These are phyloP conservation scores for Bilobella aurantiaca DNA, from an alignment of 1,140 invertebrate species.

Conservation along the genomic window DNA sequence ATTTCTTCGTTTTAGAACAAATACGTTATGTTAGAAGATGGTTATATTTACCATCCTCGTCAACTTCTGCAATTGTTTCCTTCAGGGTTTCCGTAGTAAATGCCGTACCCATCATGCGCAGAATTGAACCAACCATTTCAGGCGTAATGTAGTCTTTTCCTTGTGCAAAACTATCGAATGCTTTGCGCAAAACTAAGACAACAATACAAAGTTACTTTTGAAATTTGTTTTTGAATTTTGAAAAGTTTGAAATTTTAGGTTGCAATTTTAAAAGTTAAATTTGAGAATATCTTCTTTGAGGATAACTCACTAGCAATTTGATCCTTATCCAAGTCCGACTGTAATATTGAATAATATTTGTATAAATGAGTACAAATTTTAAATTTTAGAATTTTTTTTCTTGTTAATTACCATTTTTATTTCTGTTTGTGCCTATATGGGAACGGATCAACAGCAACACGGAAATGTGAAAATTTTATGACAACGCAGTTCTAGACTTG, in stretches of 20 bases:
- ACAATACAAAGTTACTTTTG: not conserved
- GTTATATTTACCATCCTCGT: slow-evolving; percentile 43
- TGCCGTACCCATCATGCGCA: slow-evolving; percentile 48
- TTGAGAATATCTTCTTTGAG: no score
- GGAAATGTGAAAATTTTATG: no score
- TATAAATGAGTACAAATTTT: not conserved
- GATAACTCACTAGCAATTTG: slow-evolving; percentile 28
- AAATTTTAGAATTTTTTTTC: not conserved
- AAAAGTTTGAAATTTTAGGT: not conserved
- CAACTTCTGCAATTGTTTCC: slow-evolving; percentile 48
- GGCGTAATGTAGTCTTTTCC: slow-evolving; percentile 48
- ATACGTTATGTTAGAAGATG: not conserved
- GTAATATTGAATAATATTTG: not conserved
- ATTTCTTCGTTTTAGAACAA: not conserved
- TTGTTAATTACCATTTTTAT: slow-evolving; percentile 1
- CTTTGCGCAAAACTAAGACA: slow-evolving; percentile 43
- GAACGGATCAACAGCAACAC: not conserved
- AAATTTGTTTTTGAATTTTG: not conserved
- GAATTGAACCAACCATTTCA: slow-evolving; percentile 47
- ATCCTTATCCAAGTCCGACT: slow-evolving; percentile 23
- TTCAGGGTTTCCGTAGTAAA: slow-evolving; percentile 47
- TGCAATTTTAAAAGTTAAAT: no score
- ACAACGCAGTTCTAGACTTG: no score
- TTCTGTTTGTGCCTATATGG: not conserved
- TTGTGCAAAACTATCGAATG: slow-evolving; percentile 51